Evolutionary conservation across 2,888 invertebrate genomes (phyloP).

Genomic region (Pandemis cinnamomeana): DNA sequence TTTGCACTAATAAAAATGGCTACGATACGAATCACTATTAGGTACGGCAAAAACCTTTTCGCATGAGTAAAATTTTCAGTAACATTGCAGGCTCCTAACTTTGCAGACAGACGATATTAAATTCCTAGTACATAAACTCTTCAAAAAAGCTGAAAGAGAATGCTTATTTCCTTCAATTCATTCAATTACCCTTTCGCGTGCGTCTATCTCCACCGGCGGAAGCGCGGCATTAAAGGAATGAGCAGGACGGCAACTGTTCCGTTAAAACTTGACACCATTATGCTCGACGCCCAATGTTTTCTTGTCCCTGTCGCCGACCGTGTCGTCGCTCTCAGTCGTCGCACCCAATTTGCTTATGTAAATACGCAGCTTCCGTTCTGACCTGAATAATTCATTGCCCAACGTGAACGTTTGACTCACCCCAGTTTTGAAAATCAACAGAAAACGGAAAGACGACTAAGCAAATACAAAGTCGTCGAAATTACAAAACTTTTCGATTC

Average conservation of each 20-base stretch:
- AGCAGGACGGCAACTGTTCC: slow-evolving; percentile 26
- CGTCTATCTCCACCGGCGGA: neutral
- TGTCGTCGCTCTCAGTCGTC: slow-evolving; percentile 54
- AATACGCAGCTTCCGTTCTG: slow-evolving; percentile 81
- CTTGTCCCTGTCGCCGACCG: slow-evolving; percentile 47
- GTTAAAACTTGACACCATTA: slow-evolving; percentile 37
- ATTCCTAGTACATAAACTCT: slow-evolving; percentile 22
- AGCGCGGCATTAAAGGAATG: neutral
- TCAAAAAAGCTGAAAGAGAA: slow-evolving; percentile 21
- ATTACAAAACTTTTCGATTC: slow-evolving; percentile 60
- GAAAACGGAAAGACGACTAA: slow-evolving; percentile 65
- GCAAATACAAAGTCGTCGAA: slow-evolving; percentile 67
- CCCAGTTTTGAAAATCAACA: slow-evolving; percentile 79
- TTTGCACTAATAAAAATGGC: neutral
- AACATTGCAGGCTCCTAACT: slow-evolving; percentile 3
- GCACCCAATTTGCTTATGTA: slow-evolving; percentile 84
- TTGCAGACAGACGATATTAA: slow-evolving; percentile 23
- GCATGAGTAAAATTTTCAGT: neutral
- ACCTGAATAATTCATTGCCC: slow-evolving; percentile 81
- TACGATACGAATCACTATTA: neutral
- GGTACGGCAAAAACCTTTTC: neutral
- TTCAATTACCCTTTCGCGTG: slow-evolving; percentile 30
- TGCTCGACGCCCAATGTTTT: slow-evolving; percentile 41
- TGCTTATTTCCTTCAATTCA: slow-evolving; percentile 28
- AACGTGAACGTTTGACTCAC: slow-evolving; percentile 73